These are phyloP conservation scores for Gymnocheta viridis DNA, from an alignment of 2,888 invertebrate species.

Conservation along the genomic window DNA sequence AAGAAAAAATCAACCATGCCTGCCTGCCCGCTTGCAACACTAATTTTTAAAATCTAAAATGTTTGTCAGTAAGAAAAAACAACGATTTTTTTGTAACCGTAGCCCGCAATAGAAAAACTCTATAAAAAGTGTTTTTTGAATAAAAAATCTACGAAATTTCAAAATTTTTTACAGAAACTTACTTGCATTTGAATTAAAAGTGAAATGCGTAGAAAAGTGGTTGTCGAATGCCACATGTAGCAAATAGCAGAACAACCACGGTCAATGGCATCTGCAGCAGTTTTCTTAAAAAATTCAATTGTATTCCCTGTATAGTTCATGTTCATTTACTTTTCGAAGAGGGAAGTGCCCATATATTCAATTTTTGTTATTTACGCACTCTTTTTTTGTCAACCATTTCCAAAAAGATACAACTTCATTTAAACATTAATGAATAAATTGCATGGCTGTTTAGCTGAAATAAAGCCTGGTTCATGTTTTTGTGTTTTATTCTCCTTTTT, in stretches of 20 bases:
- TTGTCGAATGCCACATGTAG: slow-evolving; percentile 74
- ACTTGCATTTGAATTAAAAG: slow-evolving; percentile 76
- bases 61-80: slow-evolving; percentile 5
- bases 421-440: slow-evolving; percentile 35
- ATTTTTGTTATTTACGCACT: slow-evolving; percentile 32
- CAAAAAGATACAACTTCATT: slow-evolving; percentile 58
- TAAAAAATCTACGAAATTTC: slow-evolving; percentile 65
- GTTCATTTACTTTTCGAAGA: no score
- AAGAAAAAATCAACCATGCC: slow-evolving; percentile 32
- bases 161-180: slow-evolving; percentile 65
- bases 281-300: slow-evolving; percentile 8
- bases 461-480: slow-evolving; percentile 15
- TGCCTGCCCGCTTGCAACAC: slow-evolving; percentile 32
- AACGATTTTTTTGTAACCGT: background rate
- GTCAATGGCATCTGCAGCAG: slow-evolving; percentile 22
- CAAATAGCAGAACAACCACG: slow-evolving; percentile 24
- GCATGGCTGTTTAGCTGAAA: slow-evolving; percentile 2
- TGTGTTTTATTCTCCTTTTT: slow-evolving; percentile 30
- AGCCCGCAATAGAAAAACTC: background rate
- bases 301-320: background rate
- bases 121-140: background rate
- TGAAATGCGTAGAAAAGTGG: slow-evolving; percentile 79
- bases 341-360: background rate
- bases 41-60: slow-evolving; percentile 33
- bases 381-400: slow-evolving; percentile 50